phyloP scores from a whole-genome alignment of 2,888 invertebrate genomes.

The Drosophila borborema region DNA sequence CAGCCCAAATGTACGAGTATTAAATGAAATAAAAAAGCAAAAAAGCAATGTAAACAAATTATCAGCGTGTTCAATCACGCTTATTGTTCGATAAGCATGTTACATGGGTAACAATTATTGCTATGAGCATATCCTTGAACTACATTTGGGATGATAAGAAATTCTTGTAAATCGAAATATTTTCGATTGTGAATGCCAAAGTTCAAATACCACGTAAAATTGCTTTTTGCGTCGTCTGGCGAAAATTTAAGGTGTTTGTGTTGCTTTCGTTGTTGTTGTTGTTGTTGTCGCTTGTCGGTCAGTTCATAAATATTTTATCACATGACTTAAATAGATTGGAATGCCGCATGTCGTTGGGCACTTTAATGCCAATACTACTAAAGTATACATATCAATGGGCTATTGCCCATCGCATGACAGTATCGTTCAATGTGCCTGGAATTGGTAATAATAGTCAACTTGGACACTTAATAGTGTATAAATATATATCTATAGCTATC shows the following conservation, averaged over 20 bases:
- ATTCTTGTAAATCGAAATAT: neutral
- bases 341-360: conserved; percentile 44
- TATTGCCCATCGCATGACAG: conserved; percentile 56
- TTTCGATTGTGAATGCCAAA: conserved; percentile 9
- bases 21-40: neutral
- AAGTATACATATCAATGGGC: conserved; percentile 18
- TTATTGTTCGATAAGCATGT: conserved; percentile 2
- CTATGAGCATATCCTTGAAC: conserved; percentile 37
- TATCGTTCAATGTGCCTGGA: conserved; percentile 49
- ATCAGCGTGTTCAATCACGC: conserved; percentile 25
- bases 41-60: conserved; percentile 4
- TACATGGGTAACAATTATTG: conserved; percentile 9
- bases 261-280: neutral
- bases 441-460: conserved; percentile 60
- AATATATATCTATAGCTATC: conserved; percentile 39
- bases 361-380: conserved; percentile 11
- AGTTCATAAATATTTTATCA: conserved; percentile 63
- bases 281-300: conserved; percentile 10
- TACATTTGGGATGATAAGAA: conserved; percentile 19
- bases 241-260: conserved; percentile 27
- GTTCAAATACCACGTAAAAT: conserved; percentile 18
- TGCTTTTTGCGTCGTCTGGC: conserved; percentile 3
- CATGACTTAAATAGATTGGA: conserved; percentile 78
- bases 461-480: conserved; percentile 59
- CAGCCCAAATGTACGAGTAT: neutral